Evolutionary conservation across 2,888 invertebrate species (phyloP).

Genomic region (Drosophila trichaetosa): DNA sequence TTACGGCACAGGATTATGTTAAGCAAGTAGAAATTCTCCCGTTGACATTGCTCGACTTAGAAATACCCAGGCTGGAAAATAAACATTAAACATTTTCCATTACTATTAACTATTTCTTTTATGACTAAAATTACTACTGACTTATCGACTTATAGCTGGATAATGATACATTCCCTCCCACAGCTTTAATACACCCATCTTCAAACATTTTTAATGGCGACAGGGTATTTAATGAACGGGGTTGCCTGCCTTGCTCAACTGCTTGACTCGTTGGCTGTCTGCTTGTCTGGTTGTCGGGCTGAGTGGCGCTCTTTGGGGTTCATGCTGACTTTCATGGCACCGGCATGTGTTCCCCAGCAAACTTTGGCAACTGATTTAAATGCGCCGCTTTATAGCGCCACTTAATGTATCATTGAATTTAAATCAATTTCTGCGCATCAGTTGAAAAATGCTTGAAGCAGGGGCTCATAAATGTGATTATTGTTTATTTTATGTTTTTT

Average conservation of each 20-base stretch:
- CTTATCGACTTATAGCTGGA: not conserved
- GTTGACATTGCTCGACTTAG: not conserved
- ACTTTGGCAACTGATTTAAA: conserved; percentile 70
- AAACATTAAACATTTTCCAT: not conserved
- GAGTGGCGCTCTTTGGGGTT: conserved; percentile 37
- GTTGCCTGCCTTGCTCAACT: conserved; percentile 15
- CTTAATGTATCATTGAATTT: conserved; percentile 74
- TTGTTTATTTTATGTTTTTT: not conserved
- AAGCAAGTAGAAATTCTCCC: conserved; percentile 47
- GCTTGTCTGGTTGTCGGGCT: conserved; percentile 16
- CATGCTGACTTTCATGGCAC: conserved; percentile 20
- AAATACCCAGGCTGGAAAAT: not conserved
- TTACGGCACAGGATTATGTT: conserved; percentile 74
- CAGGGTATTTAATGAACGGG: conserved; percentile 7
- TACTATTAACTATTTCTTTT: not conserved
- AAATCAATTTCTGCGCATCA: conserved; percentile 48
- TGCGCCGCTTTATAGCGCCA: conserved; percentile 70
- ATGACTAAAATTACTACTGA: not conserved
- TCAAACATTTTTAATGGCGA: not conserved
- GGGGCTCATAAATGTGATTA: conserved; percentile 10
- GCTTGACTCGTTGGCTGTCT: conserved; percentile 30
- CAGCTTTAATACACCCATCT: not conserved
- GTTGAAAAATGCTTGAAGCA: conserved; percentile 5
- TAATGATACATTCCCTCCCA: not conserved
- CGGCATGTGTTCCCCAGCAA: conserved; percentile 36